A percentile compares a stretch with the other conserved stretches of the same genome.
Evolutionary conservation across 2,888 invertebrate genomes (phyloP).

Genomic region (Megamerina dolium): DNA sequence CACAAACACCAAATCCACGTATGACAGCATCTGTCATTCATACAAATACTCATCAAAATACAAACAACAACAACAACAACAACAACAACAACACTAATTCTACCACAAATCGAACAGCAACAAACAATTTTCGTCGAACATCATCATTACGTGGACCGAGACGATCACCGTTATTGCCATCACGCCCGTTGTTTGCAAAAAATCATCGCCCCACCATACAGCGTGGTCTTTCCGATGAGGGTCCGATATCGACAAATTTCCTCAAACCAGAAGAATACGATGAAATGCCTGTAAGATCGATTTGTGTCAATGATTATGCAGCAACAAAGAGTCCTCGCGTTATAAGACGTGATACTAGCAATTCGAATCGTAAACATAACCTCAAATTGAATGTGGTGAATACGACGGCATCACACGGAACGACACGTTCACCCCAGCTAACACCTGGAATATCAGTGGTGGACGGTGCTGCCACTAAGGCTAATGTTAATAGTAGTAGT

Average conservation of each 20-base stretch:
- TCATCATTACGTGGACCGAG: conserved; percentile 45
- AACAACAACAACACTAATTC: conserved; percentile 15
- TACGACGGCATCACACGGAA: background rate
- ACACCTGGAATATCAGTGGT: too few relatives aligned
- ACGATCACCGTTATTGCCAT: conserved; percentile 37
- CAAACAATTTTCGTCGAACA: conserved; percentile 42
- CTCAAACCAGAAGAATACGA: conserved; percentile 49
- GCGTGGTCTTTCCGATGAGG: conserved; percentile 48
- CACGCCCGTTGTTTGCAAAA: conserved; percentile 41
- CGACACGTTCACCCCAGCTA: background rate
- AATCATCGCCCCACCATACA: conserved; percentile 47
- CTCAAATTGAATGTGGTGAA: conserved; percentile 28
- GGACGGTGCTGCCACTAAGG: conserved; percentile 5
- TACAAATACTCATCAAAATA: conserved; percentile 7
- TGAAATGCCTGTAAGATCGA: conserved; percentile 48
- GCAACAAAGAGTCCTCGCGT: conserved; percentile 41
- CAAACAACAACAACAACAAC: conserved; percentile 15
- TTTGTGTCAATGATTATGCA: conserved; percentile 45
- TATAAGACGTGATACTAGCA: conserved; percentile 40
- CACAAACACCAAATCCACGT: conserved; percentile 6
- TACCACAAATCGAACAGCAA: conserved; percentile 17
- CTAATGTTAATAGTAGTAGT: background rate
- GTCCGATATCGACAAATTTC: conserved; percentile 48
- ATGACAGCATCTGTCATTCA: background rate
- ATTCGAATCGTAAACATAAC: conserved; percentile 39